These are phyloP conservation scores for Hippocampus barbouri DNA, from an alignment of 2,113 vertebrate genomes.

Conservation along the genomic window DNA sequence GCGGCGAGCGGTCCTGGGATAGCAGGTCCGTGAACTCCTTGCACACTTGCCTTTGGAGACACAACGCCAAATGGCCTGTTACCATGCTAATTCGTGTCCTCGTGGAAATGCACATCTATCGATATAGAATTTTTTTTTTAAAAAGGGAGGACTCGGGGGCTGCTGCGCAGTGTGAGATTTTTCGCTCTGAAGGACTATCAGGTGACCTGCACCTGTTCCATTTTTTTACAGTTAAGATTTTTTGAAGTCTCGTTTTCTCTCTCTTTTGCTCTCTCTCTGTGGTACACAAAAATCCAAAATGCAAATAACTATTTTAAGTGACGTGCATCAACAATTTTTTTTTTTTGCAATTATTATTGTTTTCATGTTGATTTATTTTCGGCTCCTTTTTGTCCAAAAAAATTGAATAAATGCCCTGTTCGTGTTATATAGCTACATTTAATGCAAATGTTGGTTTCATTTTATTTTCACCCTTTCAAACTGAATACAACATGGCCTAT, in stretches of 20 bases:
- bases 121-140: too few species aligned
- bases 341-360: too few species aligned
- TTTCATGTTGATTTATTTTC: too few species aligned
- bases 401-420: too few species aligned
- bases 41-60: conserved; percentile 91
- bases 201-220: not conserved
- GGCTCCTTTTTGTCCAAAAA: too few species aligned
- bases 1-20: conserved; percentile 97
- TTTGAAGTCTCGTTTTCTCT: not conserved
- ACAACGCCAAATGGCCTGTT: conserved; percentile 19
- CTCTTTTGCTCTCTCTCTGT: not conserved
- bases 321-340: too few species aligned
- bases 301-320: too few species aligned
- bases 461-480: not conserved
- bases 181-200: not conserved
- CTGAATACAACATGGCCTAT: not conserved
- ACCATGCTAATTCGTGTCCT: not conserved
- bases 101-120: not conserved
- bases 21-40: conserved; percentile 99
- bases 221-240: not conserved
- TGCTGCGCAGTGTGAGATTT: too few species aligned
- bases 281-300: not conserved
- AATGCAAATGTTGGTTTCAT: too few species aligned
- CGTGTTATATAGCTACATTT: too few species aligned
- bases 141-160: not conserved